Evolutionary conservation across 2,888 invertebrate species (phyloP), one percentile per base, ranked within the genome.

Genomic region (Eupithecia exiguata): DNA sequence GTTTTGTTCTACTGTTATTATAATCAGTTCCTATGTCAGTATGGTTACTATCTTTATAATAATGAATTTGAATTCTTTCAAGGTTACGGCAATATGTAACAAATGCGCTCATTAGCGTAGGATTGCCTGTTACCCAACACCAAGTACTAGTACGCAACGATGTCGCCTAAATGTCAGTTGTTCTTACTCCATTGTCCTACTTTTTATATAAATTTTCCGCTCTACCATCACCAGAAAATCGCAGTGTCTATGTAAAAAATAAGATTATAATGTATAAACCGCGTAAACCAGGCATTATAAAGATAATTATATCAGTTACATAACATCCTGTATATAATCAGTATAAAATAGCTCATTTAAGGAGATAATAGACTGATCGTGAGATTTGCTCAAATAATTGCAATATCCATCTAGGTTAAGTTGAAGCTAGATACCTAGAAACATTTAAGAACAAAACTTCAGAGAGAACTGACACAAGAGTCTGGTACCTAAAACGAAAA

Each of bases 321-420:
- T 83, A 87, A 89, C 91, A 91, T 93, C 93, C 93, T 91, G 91
- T 83, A 84, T 78, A 84, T 90, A 90, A 93, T 93, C 91, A 93
- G 86, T 91, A 92, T 92, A 90, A 92, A 91, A 90, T 89, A 92
- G 83, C 90, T 92, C 86, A 93, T 94, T 93, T 92, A 84, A 82
- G 83, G 84, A 88, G 88, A 91, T 92, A 90, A 92, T 89, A 84
- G 88, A 79, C 79, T 81, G 85, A 84, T 84, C 82, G 82, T 74
- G 82, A 81, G 86, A 91, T 92, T 92, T 92, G 92, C 92, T 92
- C 88, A 86, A 89, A 87, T 78, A 78, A 74, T 79, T 66, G 75
- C 76, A 62, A 35, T 18, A 61, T 16, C 35, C 14, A 35, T 18
- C 10, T 62, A 35, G 35, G 18, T 62, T 62, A 35, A 62, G 35